These are phyloP conservation scores for Cryptotermes secundus DNA, from an alignment of 1,140 invertebrate species.

Conservation along the genomic window DNA sequence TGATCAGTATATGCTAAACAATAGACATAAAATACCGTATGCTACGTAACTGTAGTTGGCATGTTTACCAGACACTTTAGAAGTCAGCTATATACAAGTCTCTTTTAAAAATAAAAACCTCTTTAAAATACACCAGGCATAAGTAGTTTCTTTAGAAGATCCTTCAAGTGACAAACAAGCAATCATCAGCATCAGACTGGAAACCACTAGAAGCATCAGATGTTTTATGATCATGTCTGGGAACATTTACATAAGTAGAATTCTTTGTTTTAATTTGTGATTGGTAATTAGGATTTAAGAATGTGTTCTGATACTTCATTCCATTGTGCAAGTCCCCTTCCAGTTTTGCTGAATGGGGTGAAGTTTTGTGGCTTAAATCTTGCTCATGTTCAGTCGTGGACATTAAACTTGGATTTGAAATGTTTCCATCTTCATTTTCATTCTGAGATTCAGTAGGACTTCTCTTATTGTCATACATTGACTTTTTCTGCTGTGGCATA, in stretches of 20 bases:
- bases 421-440: background rate
- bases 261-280: constrained; percentile 38
- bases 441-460: background rate
- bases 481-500: constrained; percentile 57
- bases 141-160: too few species aligned
- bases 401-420: background rate
- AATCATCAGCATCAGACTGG: background rate
- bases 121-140: too few species aligned
- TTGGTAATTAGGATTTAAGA: constrained; percentile 54
- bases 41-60: too few species aligned
- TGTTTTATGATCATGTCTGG: background rate
- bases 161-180: background rate
- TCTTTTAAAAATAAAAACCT: too few species aligned
- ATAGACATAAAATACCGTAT: too few species aligned
- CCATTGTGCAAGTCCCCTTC: background rate
- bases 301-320: constrained; percentile 37
- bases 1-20: too few species aligned
- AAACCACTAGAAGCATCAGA: background rate
- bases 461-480: constrained; percentile 45
- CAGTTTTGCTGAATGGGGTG: background rate
- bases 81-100: too few species aligned
- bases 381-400: background rate
- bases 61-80: too few species aligned
- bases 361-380: background rate
- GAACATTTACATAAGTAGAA: background rate